Percentiles rank a stretch among this genome's conserved stretches.
phyloP scores from a whole-genome alignment of 2,113 vertebrate species.

The Sceloporus undulatus region DNA sequence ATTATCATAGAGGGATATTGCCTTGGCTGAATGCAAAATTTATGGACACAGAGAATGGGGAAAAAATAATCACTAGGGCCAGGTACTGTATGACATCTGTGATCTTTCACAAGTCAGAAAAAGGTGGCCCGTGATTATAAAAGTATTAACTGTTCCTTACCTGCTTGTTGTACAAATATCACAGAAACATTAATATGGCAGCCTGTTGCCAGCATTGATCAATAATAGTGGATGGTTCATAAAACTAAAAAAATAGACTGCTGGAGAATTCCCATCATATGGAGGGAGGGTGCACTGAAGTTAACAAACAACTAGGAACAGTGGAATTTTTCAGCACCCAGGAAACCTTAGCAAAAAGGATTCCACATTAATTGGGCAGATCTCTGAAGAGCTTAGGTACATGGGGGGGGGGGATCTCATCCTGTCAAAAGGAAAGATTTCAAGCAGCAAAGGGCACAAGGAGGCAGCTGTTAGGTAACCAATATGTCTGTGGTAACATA shows the following conservation, averaged over 20 bases:
- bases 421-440: neutral
- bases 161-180: neutral
- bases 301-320: neutral
- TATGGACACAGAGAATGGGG: neutral
- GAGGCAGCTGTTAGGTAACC: constrained; percentile 14
- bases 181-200: fast-evolving
- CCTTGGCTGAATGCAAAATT: neutral
- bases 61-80: neutral
- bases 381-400: neutral
- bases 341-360: constrained; percentile 15
- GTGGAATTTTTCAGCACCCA: neutral
- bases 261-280: neutral
- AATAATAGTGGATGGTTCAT: neutral
- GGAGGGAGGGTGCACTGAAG: neutral
- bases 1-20: neutral
- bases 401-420: neutral
- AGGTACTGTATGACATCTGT: fast-evolving
- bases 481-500: constrained; percentile 5
- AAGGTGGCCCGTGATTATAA: fast-evolving
- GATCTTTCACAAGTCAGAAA: neutral
- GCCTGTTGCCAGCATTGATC: neutral
- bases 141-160: fast-evolving
- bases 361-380: neutral
- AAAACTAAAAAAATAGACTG: neutral
- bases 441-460: neutral